phyloP scores from a whole-genome alignment of 2,888 invertebrate genomes.

The Dilophus febrilis region DNA sequence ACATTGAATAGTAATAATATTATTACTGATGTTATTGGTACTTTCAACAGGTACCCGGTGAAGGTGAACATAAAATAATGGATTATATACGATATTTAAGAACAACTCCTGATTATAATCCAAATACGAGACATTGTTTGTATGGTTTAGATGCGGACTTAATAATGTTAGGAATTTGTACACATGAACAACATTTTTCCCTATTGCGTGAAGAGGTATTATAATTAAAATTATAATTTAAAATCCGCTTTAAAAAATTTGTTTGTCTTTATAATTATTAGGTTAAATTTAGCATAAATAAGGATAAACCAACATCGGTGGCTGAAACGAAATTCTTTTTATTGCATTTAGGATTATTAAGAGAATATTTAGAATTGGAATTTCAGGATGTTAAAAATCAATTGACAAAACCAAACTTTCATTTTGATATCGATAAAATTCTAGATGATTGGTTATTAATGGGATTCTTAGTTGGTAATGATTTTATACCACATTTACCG shows the following conservation, averaged over 20 bases:
- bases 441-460: conserved; percentile 98
- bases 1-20: not conserved
- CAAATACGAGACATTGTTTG: conserved; percentile 86
- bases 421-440: conserved; percentile 72
- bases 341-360: conserved; percentile 75
- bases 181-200: conserved; percentile 92
- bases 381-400: conserved; percentile 50
- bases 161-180: conserved; percentile 88
- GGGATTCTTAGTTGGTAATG: conserved; percentile 95
- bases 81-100: conserved; percentile 87
- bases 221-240: conserved; percentile 6
- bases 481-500: conserved; percentile 93
- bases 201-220: conserved; percentile 86
- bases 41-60: conserved; percentile 77
- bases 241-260: not conserved
- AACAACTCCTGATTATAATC: conserved; percentile 67
- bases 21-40: conserved; percentile 8
- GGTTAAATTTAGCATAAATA: conserved; percentile 59
- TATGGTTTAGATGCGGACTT: conserved; percentile 97
- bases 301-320: conserved; percentile 50
- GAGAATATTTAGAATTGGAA: conserved; percentile 86
- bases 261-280: conserved; percentile 20
- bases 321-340: conserved; percentile 88
- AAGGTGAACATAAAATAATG: conserved; percentile 98
- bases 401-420: conserved; percentile 37